Conservation (phyloP, 2,113 vertebrate genomes). For the Pipra filicauda region DNA sequence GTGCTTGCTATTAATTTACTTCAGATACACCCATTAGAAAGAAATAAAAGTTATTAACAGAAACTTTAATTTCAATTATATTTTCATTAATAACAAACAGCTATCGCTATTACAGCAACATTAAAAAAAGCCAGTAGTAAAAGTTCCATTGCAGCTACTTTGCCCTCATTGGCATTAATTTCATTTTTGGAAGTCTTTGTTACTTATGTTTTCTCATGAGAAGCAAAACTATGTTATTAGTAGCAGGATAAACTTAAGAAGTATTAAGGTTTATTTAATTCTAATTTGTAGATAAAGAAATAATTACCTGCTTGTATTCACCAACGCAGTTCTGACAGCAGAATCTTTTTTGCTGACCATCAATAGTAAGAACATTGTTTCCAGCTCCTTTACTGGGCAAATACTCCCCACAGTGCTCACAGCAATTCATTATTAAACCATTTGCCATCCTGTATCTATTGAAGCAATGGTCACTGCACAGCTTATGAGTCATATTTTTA, state of each 20-base stretch:
- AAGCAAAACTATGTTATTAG: neutral
- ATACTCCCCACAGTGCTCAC: conserved; percentile 97
- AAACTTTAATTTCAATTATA: neutral
- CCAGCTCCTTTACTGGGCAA: conserved; percentile 92
- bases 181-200: neutral
- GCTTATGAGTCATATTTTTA: conserved; percentile 98
- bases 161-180: neutral
- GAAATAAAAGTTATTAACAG: neutral
- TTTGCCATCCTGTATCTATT: conserved; percentile 97
- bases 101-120: neutral
- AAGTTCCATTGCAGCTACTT: neutral
- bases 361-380: conserved; percentile 91
- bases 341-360: conserved; percentile 97
- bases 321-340: conserved; percentile 95
- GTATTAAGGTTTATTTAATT: neutral
- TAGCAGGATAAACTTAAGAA: neutral
- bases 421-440: conserved; percentile 98
- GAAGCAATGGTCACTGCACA: conserved; percentile 97
- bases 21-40: neutral
- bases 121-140: neutral
- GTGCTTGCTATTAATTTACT: neutral
- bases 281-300: neutral
- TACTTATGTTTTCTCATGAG: neutral
- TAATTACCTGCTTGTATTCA: conserved; percentile 95
- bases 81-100: neutral